Evolutionary conservation across 1,140 invertebrate genomes (phyloP), one percentile per base, ranked within the genome.

Genomic region (Argopecten irradians): DNA sequence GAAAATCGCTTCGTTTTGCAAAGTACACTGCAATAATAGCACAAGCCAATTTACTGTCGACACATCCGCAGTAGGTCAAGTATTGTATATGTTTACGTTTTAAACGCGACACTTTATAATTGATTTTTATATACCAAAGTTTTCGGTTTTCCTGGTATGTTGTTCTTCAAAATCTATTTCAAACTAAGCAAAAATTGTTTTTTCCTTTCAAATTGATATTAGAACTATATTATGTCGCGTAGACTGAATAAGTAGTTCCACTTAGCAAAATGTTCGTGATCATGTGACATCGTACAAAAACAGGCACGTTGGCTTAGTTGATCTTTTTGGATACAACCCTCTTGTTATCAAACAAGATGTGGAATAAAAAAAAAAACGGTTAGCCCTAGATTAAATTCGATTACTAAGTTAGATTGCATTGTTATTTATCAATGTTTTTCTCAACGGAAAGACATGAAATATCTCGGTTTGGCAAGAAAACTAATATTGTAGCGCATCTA

Each of bases 231-330:
- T 71, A 28, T 71, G 55, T 71, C 55, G 55, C 55, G 55, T 71
- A 71, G 55, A 71, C 55, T 14, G 55, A 71, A 71, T 71, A 71
- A 71, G 55, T 71, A 71, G 55, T 71, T n/a, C 55, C 1, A 28
- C 16, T 3, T 46, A 71, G 55, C 55, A 22, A 71, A n/a, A 22
- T 71, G 55, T 71, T 71, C 55, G 55, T 71, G 55, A 71, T 71
- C 55, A 71, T 71, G 55, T 71, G 55, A 71, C 55, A n/a, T 71
- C 55, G 55, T 71, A 71, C 55, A 71, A 71, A 71, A 71, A n/a
- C n/a, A n/a, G n/a, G n/a, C n/a, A n/a, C n/a, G n/a, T n/a, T n/a
- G n/a, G n/a, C n/a, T n/a, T n/a, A n/a, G n/a, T n/a, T n/a, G n/a
- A n/a, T n/a, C n/a, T n/a, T n/a, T n/a, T n/a, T n/a, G n/a, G n/a